Evolutionary conservation across 2,888 invertebrate genomes (phyloP).

Genomic region (Cryptophagus acutangulus): DNA sequence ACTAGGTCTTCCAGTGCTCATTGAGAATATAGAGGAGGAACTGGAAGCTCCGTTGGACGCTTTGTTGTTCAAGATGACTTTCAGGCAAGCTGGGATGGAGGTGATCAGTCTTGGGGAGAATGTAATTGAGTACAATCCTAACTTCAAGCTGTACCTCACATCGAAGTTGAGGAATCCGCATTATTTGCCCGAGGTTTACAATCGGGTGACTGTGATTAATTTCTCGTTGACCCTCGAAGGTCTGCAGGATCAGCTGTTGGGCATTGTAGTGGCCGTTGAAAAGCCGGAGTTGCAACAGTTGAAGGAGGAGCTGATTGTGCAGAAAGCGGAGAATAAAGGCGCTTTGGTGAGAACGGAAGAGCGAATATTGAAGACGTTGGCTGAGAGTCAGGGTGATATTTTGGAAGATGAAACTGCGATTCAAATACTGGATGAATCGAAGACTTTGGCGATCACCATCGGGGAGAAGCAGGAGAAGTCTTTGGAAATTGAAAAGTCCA

Average conservation of each 20-base stretch:
- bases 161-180: conserved; percentile 81
- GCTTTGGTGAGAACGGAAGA: conserved; percentile 83
- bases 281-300: conserved; percentile 78
- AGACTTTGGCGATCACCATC: conserved; percentile 75
- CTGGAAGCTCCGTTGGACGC: conserved; percentile 76
- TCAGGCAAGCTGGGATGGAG: conserved; percentile 66
- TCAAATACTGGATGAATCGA: conserved; percentile 80
- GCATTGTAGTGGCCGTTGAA: conserved; percentile 80
- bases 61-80: conserved; percentile 68
- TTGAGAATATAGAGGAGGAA: conserved; percentile 71
- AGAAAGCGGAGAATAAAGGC: conserved; percentile 74
- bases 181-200: conserved; percentile 78
- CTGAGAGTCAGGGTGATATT: conserved; percentile 80
- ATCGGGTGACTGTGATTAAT: conserved; percentile 77
- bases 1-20: conserved; percentile 68
- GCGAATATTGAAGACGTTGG: conserved; percentile 78
- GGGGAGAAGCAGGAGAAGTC: conserved; percentile 75
- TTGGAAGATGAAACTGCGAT: conserved; percentile 89
- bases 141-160: conserved; percentile 76
- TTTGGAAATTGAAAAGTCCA: conserved; percentile 69
- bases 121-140: conserved; percentile 67
- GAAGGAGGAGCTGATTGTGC: conserved; percentile 70
- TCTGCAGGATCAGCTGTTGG: conserved; percentile 76
- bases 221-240: conserved; percentile 80
- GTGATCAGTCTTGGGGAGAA: conserved; percentile 76